Conservation (phyloP, 2,797 vertebrate genomes). For the Apogon talboti region DNA sequence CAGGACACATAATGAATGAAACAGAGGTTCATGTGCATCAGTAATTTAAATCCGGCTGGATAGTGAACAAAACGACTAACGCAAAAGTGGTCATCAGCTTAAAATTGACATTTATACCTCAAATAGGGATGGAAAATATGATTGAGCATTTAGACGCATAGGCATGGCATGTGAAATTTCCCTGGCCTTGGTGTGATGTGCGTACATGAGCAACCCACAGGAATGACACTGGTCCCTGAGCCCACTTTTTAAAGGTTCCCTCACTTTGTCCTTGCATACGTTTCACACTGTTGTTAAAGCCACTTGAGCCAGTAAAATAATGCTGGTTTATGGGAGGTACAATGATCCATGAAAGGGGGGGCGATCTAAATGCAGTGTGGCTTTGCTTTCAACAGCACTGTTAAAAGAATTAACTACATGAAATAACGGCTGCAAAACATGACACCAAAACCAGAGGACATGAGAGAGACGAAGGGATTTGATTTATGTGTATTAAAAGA, state of each 20-base stretch:
- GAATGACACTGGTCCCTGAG: slow-evolving; percentile 41
- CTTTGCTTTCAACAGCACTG: slow-evolving; percentile 69
- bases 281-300: slow-evolving; percentile 64
- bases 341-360: slow-evolving; percentile 42
- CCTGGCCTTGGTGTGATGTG: slow-evolving; percentile 30
- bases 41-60: background rate
- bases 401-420: slow-evolving; percentile 62
- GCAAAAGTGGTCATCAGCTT: slow-evolving; percentile 3
- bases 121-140: slow-evolving; percentile 46
- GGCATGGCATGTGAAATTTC: slow-evolving; percentile 20
- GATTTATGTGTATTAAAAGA: slow-evolving; percentile 40
- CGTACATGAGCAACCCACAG: slow-evolving; percentile 41
- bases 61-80: background rate
- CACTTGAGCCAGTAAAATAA: slow-evolving; percentile 56
- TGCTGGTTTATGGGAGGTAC: slow-evolving; percentile 46
- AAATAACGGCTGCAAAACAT: slow-evolving; percentile 66
- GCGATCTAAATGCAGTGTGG: slow-evolving; percentile 29
- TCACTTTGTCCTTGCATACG: slow-evolving; percentile 23
- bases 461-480: slow-evolving; percentile 14
- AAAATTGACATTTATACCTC: slow-evolving; percentile 20
- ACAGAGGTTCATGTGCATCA: background rate
- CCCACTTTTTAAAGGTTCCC: slow-evolving; percentile 21
- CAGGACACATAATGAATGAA: slow-evolving; percentile 2
- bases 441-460: slow-evolving; percentile 64
- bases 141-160: slow-evolving; percentile 13